Evolutionary conservation across 2,113 vertebrate genomes (phyloP).

Genomic region (Atlantisia rogersi): DNA sequence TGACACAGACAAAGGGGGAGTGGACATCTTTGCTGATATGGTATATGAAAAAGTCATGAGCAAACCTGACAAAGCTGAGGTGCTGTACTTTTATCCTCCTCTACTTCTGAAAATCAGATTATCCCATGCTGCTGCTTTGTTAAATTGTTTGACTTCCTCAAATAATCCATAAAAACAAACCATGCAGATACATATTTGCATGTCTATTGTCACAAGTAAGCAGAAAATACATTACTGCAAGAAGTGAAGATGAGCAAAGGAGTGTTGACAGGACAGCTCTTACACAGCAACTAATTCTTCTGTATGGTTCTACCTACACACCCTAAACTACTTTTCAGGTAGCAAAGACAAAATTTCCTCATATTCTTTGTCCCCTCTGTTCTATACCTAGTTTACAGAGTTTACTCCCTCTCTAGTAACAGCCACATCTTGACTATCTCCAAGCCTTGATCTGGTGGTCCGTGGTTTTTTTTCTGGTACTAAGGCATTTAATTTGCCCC

Average conservation of each 20-base stretch:
- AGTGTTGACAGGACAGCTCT: neutral
- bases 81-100: neutral
- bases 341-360: neutral
- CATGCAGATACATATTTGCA: neutral
- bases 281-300: neutral
- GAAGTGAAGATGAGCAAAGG: neutral
- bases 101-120: neutral
- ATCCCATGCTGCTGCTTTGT: neutral
- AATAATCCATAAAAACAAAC: neutral
- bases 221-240: neutral
- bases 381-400: neutral
- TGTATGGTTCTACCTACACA: neutral
- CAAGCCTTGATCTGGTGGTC: neutral
- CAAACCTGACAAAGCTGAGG: neutral
- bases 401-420: neutral
- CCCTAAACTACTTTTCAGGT: neutral
- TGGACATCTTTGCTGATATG: neutral
- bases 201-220: neutral
- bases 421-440: neutral
- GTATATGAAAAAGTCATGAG: neutral
- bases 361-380: neutral
- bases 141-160: neutral
- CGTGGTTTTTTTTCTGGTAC: neutral
- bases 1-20: neutral
- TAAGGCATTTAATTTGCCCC: constrained; percentile 53